Evolutionary conservation across 30 jellyfish, hydroid and myxozoan species (phyloP).

Genomic region (Hydractinia symbiolongicarpus): DNA sequence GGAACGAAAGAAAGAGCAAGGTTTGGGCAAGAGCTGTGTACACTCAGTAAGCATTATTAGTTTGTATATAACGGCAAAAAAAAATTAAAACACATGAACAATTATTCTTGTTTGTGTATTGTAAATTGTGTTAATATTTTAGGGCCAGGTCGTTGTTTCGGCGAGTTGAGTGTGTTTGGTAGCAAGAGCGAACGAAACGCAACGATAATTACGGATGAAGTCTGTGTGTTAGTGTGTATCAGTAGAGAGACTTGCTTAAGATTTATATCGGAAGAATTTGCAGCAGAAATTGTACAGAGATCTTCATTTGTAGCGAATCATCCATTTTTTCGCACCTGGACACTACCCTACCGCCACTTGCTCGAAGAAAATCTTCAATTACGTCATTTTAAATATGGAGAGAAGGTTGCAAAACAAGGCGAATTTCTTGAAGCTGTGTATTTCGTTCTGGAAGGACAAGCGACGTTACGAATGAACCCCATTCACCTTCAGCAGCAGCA

Average conservation of each 20-base stretch:
- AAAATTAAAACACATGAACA: neutral
- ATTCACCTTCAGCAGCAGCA: constrained; percentile 21
- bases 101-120: too few relatives aligned
- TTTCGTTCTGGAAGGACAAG: constrained; percentile 77
- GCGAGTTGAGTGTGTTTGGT: constrained; percentile 72
- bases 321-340: constrained; percentile 79
- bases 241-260: constrained; percentile 45
- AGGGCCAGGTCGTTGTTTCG: constrained; percentile 94
- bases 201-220: constrained; percentile 81
- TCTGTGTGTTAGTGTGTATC: constrained; percentile 50
- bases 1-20: constrained; percentile 81
- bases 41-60: constrained; percentile 44
- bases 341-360: constrained; percentile 74
- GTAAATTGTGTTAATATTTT: too few relatives aligned
- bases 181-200: constrained; percentile 73
- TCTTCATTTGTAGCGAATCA: constrained; percentile 80
- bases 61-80: neutral
- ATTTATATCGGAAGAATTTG: constrained; percentile 75
- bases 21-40: constrained; percentile 79
- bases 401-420: constrained; percentile 64
- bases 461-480: constrained; percentile 52
- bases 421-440: constrained; percentile 35
- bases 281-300: constrained; percentile 65
- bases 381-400: constrained; percentile 58
- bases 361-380: constrained; percentile 73